phyloP scores from a whole-genome alignment of 2,888 invertebrate species.

The Sceliomorpha sp. region DNA sequence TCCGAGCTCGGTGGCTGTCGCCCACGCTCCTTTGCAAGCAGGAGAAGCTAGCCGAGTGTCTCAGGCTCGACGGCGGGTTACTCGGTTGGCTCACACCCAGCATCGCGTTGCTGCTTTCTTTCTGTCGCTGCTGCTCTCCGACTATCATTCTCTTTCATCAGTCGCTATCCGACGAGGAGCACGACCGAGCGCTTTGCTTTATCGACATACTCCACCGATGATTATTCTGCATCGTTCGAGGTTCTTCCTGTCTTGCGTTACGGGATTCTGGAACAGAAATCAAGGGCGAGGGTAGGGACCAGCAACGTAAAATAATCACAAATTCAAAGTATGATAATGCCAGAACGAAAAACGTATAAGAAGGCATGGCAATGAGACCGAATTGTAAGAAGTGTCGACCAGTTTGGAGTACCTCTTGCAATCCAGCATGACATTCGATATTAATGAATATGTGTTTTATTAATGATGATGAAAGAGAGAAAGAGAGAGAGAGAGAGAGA shows the following conservation, averaged over 20 bases:
- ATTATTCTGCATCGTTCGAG: constrained; percentile 31
- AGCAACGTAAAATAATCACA: constrained; percentile 73
- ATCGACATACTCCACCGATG: constrained; percentile 5
- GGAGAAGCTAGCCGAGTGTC: constrained; percentile 81
- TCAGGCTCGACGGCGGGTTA: constrained; percentile 77
- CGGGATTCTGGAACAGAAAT: constrained; percentile 76
- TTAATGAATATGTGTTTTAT: background rate
- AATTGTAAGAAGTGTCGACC: too few species aligned
- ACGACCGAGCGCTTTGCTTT: constrained; percentile 17
- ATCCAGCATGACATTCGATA: background rate
- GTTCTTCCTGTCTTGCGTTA: constrained; percentile 56
- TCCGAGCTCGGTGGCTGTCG: constrained; percentile 76
- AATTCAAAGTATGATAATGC: constrained; percentile 27
- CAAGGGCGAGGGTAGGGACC: constrained; percentile 75
- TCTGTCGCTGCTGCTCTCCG: constrained; percentile 15
- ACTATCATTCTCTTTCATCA: constrained; percentile 11
- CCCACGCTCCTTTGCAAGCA: constrained; percentile 78
- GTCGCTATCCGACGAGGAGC: constrained; percentile 4
- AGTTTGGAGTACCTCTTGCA: background rate
- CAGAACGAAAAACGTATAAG: constrained; percentile 18
- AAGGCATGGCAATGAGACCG: too few species aligned
- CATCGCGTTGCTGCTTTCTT: constrained; percentile 63
- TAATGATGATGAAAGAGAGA: too few species aligned
- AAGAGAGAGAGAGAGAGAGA: too few species aligned
- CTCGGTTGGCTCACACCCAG: constrained; percentile 78